phyloP scores from a whole-genome alignment of 2,113 vertebrate genomes.

The Fulica atra region DNA sequence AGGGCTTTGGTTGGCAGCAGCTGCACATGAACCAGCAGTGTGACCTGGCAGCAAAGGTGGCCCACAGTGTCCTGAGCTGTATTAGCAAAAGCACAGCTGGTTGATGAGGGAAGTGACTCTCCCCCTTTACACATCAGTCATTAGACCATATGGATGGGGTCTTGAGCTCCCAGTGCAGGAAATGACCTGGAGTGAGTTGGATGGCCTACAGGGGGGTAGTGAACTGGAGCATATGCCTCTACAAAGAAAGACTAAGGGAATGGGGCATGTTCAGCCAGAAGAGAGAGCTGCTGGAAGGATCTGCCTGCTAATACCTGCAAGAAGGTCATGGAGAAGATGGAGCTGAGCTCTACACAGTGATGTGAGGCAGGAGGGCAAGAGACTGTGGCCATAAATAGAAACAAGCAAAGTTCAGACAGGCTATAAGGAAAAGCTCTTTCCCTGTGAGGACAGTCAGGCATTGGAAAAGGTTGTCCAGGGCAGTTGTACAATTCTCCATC shows the following conservation, averaged over 20 bases:
- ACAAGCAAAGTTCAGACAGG: background rate
- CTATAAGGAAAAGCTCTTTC: background rate
- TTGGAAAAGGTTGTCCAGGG: background rate
- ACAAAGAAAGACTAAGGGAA: background rate
- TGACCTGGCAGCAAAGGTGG: background rate
- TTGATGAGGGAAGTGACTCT: background rate
- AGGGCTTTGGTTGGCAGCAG: background rate
- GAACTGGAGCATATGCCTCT: background rate
- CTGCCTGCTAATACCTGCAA: background rate
- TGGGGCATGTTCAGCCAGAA: background rate
- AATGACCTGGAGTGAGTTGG: background rate
- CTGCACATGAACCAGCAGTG: background rate
- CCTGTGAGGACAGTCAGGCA: background rate
- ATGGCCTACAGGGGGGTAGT: background rate
- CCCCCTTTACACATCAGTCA: background rate
- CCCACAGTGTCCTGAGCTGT: background rate
- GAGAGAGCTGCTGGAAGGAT: background rate
- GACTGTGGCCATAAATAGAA: background rate
- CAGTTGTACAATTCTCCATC: background rate
- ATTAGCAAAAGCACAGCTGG: background rate
- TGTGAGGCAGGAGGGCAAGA: background rate
- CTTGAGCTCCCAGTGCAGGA: background rate
- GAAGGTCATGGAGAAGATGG: background rate
- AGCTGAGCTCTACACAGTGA: background rate
- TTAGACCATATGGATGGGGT: background rate